Base-by-base conservation (phyloP, 2,888 invertebrate species). In the Pristionchus fissidentatus region DNA sequence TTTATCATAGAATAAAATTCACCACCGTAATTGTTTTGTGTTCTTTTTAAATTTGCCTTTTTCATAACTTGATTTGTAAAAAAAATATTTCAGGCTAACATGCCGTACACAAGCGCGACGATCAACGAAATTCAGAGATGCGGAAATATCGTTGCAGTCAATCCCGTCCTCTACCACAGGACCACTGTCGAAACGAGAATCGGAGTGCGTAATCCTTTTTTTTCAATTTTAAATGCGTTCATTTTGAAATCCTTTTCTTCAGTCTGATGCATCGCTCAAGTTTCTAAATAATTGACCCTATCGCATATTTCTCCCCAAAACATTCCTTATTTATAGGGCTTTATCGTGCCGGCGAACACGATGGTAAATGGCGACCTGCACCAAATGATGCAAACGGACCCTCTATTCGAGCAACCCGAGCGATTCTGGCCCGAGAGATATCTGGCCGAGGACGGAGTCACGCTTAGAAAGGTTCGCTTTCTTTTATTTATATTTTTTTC, bases 361-460 rank as follows among this genome's bases (percentile, higher is more conserved):
- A 22, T 60, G 0, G 26, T 80, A 43, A 60, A 80, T 32, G 43
- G 41, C 3, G 80, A 80, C 43, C n/a, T 60, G 19, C 80, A 80
- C n/a, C 77, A 78, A 22, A 55, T 78, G 49, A 35, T 38, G 32
- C 32, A 32, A 8, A 43, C 52, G n/a, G 77, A 78, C 38, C 80
- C 80, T 0, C 15, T 60, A 15, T 90, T 87, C 75, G 75, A 82
- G 3, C 84, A 86, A 5, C 85, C 86, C 3, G 60, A 85, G 1
- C 60, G 78, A 22, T 90, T 90, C 83, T 83, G 85, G 13, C 90
- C 90, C 8, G 87, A 85, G 13, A 62, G 88, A 70, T 89, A 87
- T 73, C 77, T 90, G 0, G 35, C 52, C 3, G 83, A 80, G 4
- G 89, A 88, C 60, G 86, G 87, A 22, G 83, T 83, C 26, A 87